Evolutionary conservation across 2,888 invertebrate species (phyloP).

Genomic region (Acrocyrtus sp.): DNA sequence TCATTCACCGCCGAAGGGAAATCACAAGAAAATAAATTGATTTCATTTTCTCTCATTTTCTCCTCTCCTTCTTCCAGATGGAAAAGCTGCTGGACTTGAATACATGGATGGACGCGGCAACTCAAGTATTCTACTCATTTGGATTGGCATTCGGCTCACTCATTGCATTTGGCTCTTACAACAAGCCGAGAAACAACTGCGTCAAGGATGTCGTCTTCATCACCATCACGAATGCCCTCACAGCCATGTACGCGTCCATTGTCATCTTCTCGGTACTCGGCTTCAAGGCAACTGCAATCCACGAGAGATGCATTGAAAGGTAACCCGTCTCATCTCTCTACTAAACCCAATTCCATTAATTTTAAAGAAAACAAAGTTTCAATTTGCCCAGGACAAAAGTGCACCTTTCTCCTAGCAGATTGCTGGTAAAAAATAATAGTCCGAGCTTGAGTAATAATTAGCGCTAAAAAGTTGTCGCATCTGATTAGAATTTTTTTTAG

Average conservation of each 20-base stretch:
- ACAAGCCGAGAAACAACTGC: constrained; percentile 93
- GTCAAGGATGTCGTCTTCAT: constrained; percentile 91
- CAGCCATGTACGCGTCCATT: constrained; percentile 93
- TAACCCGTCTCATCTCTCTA: constrained; percentile 69
- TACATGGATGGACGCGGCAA: constrained; percentile 96
- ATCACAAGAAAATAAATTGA: too few species aligned
- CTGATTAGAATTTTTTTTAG: too few species aligned
- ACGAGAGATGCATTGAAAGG: constrained; percentile 82
- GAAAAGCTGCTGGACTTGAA: constrained; percentile 86
- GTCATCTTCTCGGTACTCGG: constrained; percentile 96
- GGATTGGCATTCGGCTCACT: constrained; percentile 95
- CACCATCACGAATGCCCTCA: constrained; percentile 90
- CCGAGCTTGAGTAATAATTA: too few species aligned
- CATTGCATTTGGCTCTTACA: constrained; percentile 96
- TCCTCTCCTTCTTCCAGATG: constrained; percentile 71
- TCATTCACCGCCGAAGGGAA: too few species aligned
- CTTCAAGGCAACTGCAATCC: constrained; percentile 93
- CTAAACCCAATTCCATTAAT: constrained; percentile 2
- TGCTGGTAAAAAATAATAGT: too few species aligned
- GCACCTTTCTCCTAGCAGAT: too few species aligned
- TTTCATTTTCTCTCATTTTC: background rate
- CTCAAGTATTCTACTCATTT: constrained; percentile 96
- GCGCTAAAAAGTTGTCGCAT: too few species aligned
- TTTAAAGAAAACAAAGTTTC: too few species aligned
- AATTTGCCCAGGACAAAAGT: too few species aligned